phyloP scores from a whole-genome alignment of 2,888 invertebrate genomes.

The Rhodophaea formosa region DNA sequence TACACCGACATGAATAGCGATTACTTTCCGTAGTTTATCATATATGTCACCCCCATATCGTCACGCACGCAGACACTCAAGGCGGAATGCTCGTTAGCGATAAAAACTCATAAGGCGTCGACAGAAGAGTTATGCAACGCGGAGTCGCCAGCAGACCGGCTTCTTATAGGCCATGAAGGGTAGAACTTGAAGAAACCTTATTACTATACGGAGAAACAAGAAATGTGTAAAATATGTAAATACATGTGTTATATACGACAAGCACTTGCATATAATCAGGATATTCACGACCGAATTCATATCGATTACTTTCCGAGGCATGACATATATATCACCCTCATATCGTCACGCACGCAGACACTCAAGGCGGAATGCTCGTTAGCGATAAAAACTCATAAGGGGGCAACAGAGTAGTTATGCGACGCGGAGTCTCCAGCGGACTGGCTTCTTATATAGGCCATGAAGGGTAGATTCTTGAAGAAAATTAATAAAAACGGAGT shows the following conservation, averaged over 20 bases:
- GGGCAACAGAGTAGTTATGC: background rate
- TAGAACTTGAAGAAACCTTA: background rate
- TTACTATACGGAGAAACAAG: no score
- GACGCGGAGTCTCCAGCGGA: background rate
- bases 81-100: constrained; percentile 8
- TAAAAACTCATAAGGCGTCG: background rate
- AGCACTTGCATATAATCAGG: no score
- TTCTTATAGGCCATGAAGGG: background rate
- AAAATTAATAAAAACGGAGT: no score
- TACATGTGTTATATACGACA: no score
- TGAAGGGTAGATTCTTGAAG: background rate
- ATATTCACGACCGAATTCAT: no score
- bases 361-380: constrained; percentile 2
- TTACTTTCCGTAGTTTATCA: no score
- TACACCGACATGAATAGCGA: no score
- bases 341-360: constrained; percentile 1
- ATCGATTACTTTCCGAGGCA: no score
- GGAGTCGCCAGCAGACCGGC: background rate
- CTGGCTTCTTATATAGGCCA: background rate
- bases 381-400: constrained; percentile 1
- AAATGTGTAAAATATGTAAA: no score
- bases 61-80: background rate
- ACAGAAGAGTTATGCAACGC: background rate
- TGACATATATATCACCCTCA: no score
- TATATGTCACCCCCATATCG: constrained; percentile 12